phyloP scores from a whole-genome alignment of 2,113 vertebrate species.

The Otocyon megalotis region DNA sequence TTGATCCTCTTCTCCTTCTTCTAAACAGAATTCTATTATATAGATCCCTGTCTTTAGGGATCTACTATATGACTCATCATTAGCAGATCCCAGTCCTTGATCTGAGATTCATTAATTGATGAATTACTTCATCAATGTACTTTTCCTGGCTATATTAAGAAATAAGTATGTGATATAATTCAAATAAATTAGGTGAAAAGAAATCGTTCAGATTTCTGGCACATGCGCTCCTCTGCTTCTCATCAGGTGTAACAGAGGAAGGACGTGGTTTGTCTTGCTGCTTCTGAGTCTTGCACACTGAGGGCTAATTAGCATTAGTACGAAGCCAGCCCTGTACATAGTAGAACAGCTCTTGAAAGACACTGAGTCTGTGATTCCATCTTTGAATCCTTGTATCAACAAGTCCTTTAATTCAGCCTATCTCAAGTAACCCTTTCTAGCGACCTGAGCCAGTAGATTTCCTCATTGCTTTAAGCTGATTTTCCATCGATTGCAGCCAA shows the following conservation, averaged over 20 bases:
- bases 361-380: no score
- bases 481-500: neutral
- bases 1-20: neutral
- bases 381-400: neutral
- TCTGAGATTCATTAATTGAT: neutral
- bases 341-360: neutral
- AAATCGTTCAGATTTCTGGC: neutral
- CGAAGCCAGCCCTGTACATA: neutral
- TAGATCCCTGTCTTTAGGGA: neutral
- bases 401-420: neutral
- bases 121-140: neutral
- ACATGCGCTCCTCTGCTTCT: neutral
- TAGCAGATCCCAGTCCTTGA: neutral
- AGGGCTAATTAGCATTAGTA: neutral
- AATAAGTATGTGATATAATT: neutral
- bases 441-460: neutral
- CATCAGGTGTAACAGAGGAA: neutral
- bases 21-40: neutral
- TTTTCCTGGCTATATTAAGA: constrained; percentile 12
- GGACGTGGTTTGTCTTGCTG: neutral
- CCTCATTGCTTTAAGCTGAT: neutral
- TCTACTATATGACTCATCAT: neutral
- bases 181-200: neutral
- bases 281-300: neutral
- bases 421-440: neutral